Conservation (phyloP, 2,113 vertebrate species). For the Alligator mississippiensis region DNA sequence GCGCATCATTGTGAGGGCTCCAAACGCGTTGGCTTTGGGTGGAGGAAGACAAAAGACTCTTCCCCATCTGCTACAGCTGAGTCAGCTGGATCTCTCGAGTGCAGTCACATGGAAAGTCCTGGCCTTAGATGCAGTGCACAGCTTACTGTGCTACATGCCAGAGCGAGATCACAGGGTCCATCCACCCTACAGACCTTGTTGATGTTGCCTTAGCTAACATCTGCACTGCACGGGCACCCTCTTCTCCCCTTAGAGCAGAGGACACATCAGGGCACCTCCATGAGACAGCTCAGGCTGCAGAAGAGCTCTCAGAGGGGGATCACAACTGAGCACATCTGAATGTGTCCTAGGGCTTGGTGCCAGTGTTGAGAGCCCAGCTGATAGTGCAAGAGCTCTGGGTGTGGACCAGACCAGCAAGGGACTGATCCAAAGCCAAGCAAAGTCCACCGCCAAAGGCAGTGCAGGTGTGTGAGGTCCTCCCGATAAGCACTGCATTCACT, state of each 20-base stretch:
- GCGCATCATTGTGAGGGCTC: neutral
- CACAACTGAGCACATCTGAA: neutral
- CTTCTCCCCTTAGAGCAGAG: neutral
- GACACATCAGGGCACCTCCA: neutral
- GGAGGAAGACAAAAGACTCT: neutral
- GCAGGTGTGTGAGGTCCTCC: too few relatives aligned
- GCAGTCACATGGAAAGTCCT: neutral
- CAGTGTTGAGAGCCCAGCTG: neutral
- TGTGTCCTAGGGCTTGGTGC: neutral
- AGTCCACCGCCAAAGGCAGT: neutral
- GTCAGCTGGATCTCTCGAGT: neutral
- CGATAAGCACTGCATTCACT: fast-evolving
- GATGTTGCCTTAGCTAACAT: neutral
- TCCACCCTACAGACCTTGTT: neutral
- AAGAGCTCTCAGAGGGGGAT: neutral
- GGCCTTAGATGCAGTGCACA: neutral
- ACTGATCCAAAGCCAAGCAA: neutral
- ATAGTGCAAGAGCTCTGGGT: neutral
- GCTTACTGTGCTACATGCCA: neutral
- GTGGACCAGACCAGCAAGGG: neutral
- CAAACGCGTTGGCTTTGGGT: neutral
- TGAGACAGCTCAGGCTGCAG: neutral
- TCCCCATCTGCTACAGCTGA: neutral
- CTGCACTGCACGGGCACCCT: neutral
- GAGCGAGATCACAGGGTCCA: neutral